These are phyloP conservation scores for Caenorhabditis remanei DNA, from an alignment of 1,140 invertebrate genomes.

Conservation along the genomic window DNA sequence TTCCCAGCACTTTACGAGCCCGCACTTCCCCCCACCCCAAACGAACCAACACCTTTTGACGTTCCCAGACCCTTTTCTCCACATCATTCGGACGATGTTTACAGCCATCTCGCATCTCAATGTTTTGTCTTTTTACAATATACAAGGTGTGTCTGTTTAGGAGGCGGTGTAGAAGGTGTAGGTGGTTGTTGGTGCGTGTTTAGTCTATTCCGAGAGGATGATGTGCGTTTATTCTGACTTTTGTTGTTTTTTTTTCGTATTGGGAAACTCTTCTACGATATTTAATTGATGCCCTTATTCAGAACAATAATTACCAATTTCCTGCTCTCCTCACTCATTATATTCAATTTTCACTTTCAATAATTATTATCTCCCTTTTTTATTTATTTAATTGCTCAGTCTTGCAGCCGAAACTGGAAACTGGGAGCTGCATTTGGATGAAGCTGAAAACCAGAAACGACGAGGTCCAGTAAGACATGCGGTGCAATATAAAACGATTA, in stretches of 20 bases:
- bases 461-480: slow-evolving; percentile 45
- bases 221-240: background rate
- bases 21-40: background rate
- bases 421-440: slow-evolving; percentile 34
- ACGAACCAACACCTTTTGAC: slow-evolving; percentile 20
- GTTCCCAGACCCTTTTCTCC: slow-evolving; percentile 47
- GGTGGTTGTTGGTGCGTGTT: slow-evolving; percentile 8
- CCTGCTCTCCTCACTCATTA: background rate
- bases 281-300: too few relatives aligned
- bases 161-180: background rate
- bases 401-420: slow-evolving; percentile 29
- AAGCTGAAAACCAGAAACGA: slow-evolving; percentile 36
- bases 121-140: slow-evolving; percentile 45
- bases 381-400: background rate
- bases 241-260: background rate
- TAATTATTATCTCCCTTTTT: background rate
- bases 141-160: slow-evolving; percentile 40
- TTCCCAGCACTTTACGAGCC: slow-evolving; percentile 44
- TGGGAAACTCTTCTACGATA: too few relatives aligned
- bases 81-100: slow-evolving; percentile 43
- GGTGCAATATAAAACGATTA: slow-evolving; percentile 66
- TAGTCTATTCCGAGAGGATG: background rate
- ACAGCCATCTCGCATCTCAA: slow-evolving; percentile 17
- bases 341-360: background rate
- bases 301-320: background rate